A percentile compares a stretch with the other conserved stretches of the same genome.
These are phyloP conservation scores for Istiophorus platypterus DNA, from an alignment of 2,113 vertebrate genomes.

Conservation along the genomic window DNA sequence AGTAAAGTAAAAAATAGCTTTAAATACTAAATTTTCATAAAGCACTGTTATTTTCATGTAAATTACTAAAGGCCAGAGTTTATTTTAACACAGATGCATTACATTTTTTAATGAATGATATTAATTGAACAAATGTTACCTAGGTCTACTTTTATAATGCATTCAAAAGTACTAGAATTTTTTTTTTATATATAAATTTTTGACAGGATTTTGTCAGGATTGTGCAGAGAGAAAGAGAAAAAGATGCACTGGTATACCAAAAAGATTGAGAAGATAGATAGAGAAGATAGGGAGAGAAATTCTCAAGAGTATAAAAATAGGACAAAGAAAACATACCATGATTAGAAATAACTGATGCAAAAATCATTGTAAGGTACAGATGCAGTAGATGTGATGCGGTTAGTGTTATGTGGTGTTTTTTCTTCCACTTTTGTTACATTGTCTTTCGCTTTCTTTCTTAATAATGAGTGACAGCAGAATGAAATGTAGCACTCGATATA, in stretches of 20 bases:
- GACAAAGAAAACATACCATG: neutral
- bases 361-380: conserved; percentile 1
- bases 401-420: neutral
- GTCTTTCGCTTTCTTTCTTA: conserved; percentile 18
- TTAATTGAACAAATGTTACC: neutral
- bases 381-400: too few relatives aligned
- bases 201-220: too few relatives aligned
- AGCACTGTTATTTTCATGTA: too few relatives aligned
- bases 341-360: neutral
- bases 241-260: too few relatives aligned
- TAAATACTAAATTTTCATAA: neutral
- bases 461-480: conserved; percentile 1
- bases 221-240: too few relatives aligned
- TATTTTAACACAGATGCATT: neutral
- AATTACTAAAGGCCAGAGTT: neutral
- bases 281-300: neutral
- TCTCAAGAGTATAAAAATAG: neutral
- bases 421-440: neutral
- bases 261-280: too few relatives aligned
- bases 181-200: too few relatives aligned
- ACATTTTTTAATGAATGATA: neutral
- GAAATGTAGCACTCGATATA: conserved; percentile 17
- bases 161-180: too few relatives aligned
- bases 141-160: neutral
- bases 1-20: neutral